These are phyloP conservation scores for Varanus komodoensis DNA, from an alignment of 2,113 vertebrate species.

Conservation along the genomic window DNA sequence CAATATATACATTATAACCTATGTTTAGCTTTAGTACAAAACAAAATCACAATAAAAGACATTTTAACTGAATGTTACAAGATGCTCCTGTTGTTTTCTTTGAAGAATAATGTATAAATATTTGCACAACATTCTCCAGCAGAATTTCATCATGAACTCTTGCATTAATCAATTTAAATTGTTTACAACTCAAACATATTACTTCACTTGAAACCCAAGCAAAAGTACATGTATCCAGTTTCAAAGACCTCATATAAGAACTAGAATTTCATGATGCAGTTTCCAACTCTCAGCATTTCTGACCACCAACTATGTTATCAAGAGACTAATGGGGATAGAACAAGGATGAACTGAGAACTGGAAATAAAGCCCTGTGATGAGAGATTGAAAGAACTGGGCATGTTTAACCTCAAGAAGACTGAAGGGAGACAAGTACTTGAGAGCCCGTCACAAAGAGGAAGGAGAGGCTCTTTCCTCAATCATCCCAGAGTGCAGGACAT, in stretches of 20 bases:
- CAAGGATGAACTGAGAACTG: no score
- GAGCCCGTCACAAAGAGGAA: no score
- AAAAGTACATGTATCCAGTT: conserved; percentile 1
- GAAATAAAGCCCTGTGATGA: no score
- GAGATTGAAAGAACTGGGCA: no score
- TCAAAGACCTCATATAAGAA: not conserved
- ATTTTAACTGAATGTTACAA: not conserved
- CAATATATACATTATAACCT: not conserved
- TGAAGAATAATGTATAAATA: not conserved
- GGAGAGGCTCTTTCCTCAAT: no score
- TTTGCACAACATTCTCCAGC: not conserved
- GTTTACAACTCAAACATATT: conserved; percentile 23
- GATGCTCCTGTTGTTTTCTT: not conserved
- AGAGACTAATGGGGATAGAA: no score
- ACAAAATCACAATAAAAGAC: not conserved
- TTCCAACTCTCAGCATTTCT: no score
- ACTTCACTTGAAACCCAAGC: conserved; percentile 30
- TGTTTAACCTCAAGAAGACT: no score
- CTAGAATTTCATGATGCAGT: no score
- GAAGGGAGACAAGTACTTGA: no score
- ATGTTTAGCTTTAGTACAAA: not conserved
- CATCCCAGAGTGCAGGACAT: no score
- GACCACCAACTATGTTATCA: no score
- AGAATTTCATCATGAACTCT: not conserved
- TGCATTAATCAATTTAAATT: not conserved